Conservation (phyloP, 2,113 vertebrate genomes). For the Caretta caretta region DNA sequence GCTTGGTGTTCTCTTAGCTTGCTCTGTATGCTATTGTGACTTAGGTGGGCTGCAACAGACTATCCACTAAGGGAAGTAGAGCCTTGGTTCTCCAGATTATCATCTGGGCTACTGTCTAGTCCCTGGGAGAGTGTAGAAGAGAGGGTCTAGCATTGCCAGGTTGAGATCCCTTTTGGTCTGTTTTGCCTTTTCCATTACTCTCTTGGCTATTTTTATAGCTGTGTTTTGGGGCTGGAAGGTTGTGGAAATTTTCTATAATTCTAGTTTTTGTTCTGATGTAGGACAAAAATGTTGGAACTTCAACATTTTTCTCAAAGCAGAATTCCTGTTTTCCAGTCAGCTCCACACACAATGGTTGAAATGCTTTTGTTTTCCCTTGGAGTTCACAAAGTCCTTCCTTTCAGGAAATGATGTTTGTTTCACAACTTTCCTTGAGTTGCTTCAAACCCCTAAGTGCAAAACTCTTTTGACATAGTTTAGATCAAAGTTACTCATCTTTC, state of each 20-base stretch:
- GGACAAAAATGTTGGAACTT: background rate
- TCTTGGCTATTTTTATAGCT: background rate
- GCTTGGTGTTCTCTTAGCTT: background rate
- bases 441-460: accelerated
- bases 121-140: no score
- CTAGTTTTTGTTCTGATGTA: background rate
- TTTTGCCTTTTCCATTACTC: background rate
- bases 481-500: background rate
- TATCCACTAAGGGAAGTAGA: no score
- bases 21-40: background rate
- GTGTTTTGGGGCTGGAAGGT: background rate
- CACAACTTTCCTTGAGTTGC: background rate
- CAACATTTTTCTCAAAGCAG: background rate
- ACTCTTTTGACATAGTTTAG: background rate
- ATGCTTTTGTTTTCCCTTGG: background rate
- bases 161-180: background rate
- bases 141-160: background rate
- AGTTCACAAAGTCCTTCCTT: background rate
- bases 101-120: background rate
- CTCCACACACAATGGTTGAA: background rate
- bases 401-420: background rate
- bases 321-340: background rate
- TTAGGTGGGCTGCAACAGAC: no score
- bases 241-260: background rate
- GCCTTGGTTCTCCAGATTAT: background rate